Conservation (phyloP, 2,797 vertebrate species). For the Melanitta fusca region DNA sequence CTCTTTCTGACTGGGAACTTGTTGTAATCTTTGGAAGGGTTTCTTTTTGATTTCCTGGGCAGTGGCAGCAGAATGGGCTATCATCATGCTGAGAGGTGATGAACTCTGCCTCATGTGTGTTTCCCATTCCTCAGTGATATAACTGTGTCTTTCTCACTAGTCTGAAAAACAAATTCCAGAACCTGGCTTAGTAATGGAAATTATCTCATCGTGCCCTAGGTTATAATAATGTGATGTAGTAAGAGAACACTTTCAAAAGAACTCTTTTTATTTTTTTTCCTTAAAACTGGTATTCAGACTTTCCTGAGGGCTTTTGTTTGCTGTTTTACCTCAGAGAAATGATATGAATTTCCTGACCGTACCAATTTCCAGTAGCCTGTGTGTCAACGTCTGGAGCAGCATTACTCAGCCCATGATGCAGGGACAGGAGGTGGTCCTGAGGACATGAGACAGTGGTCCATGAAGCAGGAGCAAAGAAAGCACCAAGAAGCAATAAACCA, state of each 20-base stretch:
- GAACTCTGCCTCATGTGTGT: background rate
- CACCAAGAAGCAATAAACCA: background rate
- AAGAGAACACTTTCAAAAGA: conserved; percentile 34
- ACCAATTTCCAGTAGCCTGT: conserved; percentile 41
- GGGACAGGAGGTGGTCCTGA: background rate
- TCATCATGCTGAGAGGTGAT: background rate
- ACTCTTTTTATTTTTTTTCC: background rate
- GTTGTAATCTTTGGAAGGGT: background rate
- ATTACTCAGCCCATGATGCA: conserved; percentile 42
- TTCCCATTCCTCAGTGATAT: background rate
- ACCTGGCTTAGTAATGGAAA: conserved; percentile 47
- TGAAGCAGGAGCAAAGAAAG: background rate
- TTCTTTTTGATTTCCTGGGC: background rate
- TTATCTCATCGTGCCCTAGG: conserved; percentile 42
- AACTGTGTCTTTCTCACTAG: background rate
- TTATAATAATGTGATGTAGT: conserved; percentile 37
- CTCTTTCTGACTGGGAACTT: background rate
- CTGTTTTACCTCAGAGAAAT: conserved; percentile 62
- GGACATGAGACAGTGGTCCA: background rate
- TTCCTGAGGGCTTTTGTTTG: conserved; percentile 57
- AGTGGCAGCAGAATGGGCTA: background rate
- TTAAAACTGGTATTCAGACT: conserved; percentile 18
- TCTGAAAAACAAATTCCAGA: conserved; percentile 54
- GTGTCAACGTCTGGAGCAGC: conserved; percentile 48
- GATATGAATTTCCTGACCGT: conserved; percentile 34